phyloP scores from a whole-genome alignment of 2,888 invertebrate species.

The Cephus spinipes region DNA sequence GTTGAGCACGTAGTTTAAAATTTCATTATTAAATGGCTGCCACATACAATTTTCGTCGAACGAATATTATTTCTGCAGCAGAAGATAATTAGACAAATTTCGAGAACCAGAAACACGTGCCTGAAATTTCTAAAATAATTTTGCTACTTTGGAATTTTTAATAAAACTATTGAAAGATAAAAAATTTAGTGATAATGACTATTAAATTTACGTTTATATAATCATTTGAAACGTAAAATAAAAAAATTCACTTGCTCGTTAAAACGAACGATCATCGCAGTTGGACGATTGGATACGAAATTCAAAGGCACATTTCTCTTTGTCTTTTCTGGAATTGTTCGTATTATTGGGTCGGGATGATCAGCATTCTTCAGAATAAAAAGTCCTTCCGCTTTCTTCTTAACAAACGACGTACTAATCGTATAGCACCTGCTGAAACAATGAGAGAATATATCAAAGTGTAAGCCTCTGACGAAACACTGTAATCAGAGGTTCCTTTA shows the following conservation, averaged over 20 bases:
- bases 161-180: background rate
- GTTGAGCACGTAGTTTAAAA: background rate
- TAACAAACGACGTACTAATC: background rate
- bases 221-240: background rate
- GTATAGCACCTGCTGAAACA: background rate
- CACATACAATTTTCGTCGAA: background rate
- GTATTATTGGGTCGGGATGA: background rate
- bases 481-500: background rate
- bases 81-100: background rate
- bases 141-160: background rate
- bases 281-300: background rate
- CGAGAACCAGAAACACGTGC: background rate
- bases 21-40: background rate
- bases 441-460: background rate
- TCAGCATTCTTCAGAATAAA: background rate
- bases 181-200: background rate
- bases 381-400: background rate
- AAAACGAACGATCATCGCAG: background rate
- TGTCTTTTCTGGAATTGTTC: background rate
- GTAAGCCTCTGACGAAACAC: background rate
- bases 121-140: background rate
- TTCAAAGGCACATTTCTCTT: background rate
- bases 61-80: background rate
- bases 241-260: background rate
- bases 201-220: background rate